Evolutionary conservation across 2,888 invertebrate genomes (phyloP).

Genomic region (Megamerina dolium): DNA sequence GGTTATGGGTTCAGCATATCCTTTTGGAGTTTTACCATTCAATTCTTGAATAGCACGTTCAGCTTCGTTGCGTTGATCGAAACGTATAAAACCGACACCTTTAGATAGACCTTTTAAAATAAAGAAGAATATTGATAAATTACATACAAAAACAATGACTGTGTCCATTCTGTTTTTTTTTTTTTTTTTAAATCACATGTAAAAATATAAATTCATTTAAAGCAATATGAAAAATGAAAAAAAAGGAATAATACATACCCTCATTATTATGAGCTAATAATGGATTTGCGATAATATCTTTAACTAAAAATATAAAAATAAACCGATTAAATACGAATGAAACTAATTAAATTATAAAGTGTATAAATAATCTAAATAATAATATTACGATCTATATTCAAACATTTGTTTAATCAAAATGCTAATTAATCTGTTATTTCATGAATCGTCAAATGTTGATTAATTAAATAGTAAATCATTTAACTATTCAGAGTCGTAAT

Average conservation of each 20-base stretch:
- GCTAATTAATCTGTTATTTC: too few species aligned
- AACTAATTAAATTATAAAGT: too few species aligned
- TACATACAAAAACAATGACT: neutral
- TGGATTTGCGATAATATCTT: slow-evolving; percentile 21
- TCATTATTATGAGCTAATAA: slow-evolving; percentile 15
- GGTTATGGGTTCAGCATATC: slow-evolving; percentile 82
- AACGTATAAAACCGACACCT: slow-evolving; percentile 90
- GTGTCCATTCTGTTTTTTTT: neutral
- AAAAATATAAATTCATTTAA: neutral
- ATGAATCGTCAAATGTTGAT: too few species aligned
- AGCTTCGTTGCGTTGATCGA: slow-evolving; percentile 87
- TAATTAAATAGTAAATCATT: too few species aligned
- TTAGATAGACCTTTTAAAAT: slow-evolving; percentile 72
- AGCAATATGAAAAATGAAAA: slow-evolving; percentile 9
- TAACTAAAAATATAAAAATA: slow-evolving; percentile 20
- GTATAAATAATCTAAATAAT: too few species aligned
- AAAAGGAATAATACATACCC: slow-evolving; percentile 11
- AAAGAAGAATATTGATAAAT: slow-evolving; percentile 1
- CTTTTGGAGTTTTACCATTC: slow-evolving; percentile 84
- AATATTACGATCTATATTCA: too few species aligned
- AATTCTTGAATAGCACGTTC: slow-evolving; percentile 86
- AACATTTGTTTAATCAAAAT: too few species aligned
- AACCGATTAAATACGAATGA: too few species aligned
- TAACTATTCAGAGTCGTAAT: too few species aligned
- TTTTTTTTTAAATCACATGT: neutral